Evolutionary conservation across 1,140 invertebrate species (phyloP), one percentile per base, ranked within the genome.

Genomic region (Asbolus verrucosus): DNA sequence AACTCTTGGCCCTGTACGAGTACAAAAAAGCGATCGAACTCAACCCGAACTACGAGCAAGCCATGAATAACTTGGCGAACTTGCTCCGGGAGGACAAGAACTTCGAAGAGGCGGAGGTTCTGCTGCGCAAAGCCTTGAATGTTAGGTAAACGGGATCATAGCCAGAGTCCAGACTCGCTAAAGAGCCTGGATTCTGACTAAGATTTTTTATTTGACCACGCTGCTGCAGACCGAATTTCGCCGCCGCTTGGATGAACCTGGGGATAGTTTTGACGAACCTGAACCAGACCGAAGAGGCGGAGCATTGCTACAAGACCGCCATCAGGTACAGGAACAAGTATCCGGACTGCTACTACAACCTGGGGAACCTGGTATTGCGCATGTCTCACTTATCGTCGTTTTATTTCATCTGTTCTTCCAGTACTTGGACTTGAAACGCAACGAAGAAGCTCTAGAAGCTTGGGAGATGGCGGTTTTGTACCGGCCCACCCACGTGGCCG

Each of bases 191-290:
- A n/a, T n/a, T n/a, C n/a, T n/a, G n/a, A n/a, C n/a, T n/a, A n/a
- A n/a, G n/a, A n/a, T n/a, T n/a, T n/a, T n/a, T 54, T 11, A 13
- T 16, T 11, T 33, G 14, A 24, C 13, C 6, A 13, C 50, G 36
- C 60, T 69, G 63, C 65, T 36, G 36, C 77, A 94, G 94, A 74
- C 84, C 89, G 54, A 90, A 94, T 77, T 98, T 98, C 87, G 91
- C 96, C 3, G 92, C 94, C 9, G 96, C 95, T 1, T 98, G 96
- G 96, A 98, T 98, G 96, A 98, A 99, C 84, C 84, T 98, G 14
- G 96, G 96, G 8, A 98, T 98, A 75, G 91, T 97, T 39, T 85
- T 96, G 69, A 90, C 94, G 1, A 86, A 88, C 9, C 82, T 90
- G 36, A 90, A 91, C 69, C 88, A 91, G 73, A 88, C 87, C 68